Percentiles rank a stretch among this genome's conserved stretches.
Conservation (phyloP, 2,797 vertebrate genomes). For the Atherinosoma microstoma region DNA sequence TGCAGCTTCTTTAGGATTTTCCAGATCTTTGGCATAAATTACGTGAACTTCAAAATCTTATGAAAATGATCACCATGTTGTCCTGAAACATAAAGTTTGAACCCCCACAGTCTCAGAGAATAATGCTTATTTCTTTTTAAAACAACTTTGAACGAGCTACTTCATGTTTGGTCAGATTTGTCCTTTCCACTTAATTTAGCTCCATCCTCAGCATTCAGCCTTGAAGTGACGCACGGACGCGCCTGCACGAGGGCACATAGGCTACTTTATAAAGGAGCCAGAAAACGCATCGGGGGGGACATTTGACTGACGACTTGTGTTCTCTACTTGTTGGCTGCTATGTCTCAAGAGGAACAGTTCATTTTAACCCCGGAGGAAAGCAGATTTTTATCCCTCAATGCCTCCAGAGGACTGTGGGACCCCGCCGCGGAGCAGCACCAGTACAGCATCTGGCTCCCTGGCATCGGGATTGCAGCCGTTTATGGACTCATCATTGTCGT, state of each 20-base stretch:
- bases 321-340: not conserved
- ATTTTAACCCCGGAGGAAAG: conserved; percentile 27
- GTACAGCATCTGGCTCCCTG: conserved; percentile 73
- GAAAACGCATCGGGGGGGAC: conserved; percentile 2
- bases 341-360: conserved; percentile 63
- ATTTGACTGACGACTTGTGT: conserved; percentile 1
- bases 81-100: not conserved
- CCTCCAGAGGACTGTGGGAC: conserved; percentile 27
- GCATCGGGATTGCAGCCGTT: conserved; percentile 86
- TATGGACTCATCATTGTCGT: conserved; percentile 91
- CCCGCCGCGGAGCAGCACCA: conserved; percentile 13
- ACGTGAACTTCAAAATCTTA: no score
- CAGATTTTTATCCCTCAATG: conserved; percentile 31
- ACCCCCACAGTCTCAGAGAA: no score
- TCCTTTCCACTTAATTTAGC: not conserved
- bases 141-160: not conserved
- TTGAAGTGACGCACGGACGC: conserved; percentile 51
- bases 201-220: not conserved
- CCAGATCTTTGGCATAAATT: no score
- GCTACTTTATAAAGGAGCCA: conserved; percentile 50
- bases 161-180: not conserved
- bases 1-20: no score
- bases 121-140: not conserved
- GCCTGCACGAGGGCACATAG: conserved; percentile 2
- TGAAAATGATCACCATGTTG: no score